phyloP scores from a whole-genome alignment of 2,113 vertebrate genomes.

The Emydocephalus ijimae region DNA sequence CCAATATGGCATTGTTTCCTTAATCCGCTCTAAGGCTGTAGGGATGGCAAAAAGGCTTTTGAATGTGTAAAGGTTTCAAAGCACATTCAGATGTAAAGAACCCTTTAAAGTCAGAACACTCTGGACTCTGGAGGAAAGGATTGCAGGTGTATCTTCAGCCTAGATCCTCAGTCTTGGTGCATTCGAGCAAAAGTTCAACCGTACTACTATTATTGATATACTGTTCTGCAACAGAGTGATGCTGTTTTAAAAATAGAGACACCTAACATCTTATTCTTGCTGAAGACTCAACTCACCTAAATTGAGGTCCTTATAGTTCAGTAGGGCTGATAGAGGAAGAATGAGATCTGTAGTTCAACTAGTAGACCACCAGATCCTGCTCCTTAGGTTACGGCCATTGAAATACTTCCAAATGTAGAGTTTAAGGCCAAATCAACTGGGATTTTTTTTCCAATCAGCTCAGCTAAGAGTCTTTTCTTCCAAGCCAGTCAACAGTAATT shows the following conservation, averaged over 20 bases:
- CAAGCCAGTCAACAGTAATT: background rate
- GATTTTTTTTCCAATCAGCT: background rate
- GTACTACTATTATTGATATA: background rate
- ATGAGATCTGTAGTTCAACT: background rate
- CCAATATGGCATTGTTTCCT: background rate
- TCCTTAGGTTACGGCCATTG: background rate
- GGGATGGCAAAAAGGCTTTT: background rate
- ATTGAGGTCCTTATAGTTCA: background rate
- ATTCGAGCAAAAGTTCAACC: background rate
- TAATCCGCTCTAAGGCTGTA: background rate
- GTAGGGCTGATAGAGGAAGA: background rate
- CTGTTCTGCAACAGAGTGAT: background rate
- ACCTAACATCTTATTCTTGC: background rate
- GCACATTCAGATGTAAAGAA: background rate
- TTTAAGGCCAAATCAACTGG: background rate
- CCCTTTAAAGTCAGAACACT: background rate
- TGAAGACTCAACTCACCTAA: background rate
- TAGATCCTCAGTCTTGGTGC: background rate
- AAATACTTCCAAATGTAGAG: too few relatives aligned
- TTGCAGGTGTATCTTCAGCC: background rate
- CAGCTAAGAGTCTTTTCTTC: background rate
- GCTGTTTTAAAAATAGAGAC: background rate
- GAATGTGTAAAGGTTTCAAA: background rate
- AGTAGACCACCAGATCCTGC: background rate
- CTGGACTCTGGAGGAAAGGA: background rate